Evolutionary conservation across 2,797 vertebrate genomes (phyloP).

Genomic region (Poeciliopsis turneri): DNA sequence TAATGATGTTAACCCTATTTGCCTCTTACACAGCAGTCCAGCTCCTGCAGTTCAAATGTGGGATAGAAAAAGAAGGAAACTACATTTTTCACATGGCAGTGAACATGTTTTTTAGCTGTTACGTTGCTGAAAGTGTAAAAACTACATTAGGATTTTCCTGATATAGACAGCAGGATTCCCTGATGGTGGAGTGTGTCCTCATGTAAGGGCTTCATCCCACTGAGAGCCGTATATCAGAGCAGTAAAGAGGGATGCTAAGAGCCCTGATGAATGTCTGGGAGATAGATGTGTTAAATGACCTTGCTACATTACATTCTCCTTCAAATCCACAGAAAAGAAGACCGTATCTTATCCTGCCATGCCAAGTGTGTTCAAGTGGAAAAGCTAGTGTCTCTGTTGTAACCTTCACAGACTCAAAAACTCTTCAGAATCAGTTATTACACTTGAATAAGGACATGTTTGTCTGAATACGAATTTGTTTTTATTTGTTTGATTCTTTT

Average conservation of each 20-base stretch:
- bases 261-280: conserved; percentile 73
- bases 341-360: conserved; percentile 50
- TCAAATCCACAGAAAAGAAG: conserved; percentile 63
- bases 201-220: conserved; percentile 56
- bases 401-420: conserved; percentile 15
- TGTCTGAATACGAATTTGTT: neutral
- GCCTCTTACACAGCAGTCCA: conserved; percentile 66
- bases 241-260: conserved; percentile 70
- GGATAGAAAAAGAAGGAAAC: conserved; percentile 64
- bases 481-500: neutral
- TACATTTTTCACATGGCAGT: conserved; percentile 28
- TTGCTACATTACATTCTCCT: conserved; percentile 75
- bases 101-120: conserved; percentile 15
- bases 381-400: neutral
- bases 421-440: neutral
- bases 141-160: conserved; percentile 15
- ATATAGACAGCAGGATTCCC: conserved; percentile 26
- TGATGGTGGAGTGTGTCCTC: conserved; percentile 55
- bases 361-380: conserved; percentile 29
- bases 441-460: neutral
- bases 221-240: conserved; percentile 71
- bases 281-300: conserved; percentile 78
- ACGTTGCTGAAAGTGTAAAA: conserved; percentile 26
- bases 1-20: conserved; percentile 79
- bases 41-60: conserved; percentile 61